Conservation (phyloP, 1,140 invertebrate genomes). For the Drosophila nikananu region DNA sequence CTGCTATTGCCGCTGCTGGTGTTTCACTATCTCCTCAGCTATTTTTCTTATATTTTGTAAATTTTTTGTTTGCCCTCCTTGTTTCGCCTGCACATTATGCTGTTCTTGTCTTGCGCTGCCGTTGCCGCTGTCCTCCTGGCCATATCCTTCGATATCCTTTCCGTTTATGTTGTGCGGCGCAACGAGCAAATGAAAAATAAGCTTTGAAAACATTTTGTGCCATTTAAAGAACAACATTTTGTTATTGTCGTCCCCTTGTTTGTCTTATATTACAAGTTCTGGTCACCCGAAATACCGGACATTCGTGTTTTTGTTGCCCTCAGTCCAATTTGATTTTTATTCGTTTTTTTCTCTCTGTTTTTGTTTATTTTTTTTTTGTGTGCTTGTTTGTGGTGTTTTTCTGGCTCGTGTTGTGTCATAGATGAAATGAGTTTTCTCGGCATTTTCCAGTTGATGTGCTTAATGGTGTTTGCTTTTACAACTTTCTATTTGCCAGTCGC, state of each 20-base stretch:
- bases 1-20: conserved; percentile 29
- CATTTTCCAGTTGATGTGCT: conserved; percentile 80
- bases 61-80: conserved; percentile 57
- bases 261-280: conserved; percentile 76
- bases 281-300: conserved; percentile 68
- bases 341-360: conserved; percentile 26
- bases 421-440: conserved; percentile 77
- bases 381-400: conserved; percentile 15
- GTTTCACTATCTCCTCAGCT: conserved; percentile 79
- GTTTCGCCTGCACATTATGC: conserved; percentile 48
- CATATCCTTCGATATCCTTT: conserved; percentile 42
- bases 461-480: conserved; percentile 82
- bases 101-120: conserved; percentile 36
- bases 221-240: conserved; percentile 82
- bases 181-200: conserved; percentile 79
- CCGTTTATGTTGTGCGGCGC: conserved; percentile 56
- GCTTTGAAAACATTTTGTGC: conserved; percentile 82
- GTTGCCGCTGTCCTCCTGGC: conserved; percentile 35
- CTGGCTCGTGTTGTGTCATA: conserved; percentile 45
- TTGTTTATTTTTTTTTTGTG: background rate
- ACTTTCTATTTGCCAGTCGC: conserved; percentile 58
- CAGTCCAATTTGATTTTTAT: conserved; percentile 81
- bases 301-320: conserved; percentile 63
- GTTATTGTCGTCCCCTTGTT: conserved; percentile 72
- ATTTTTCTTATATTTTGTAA: conserved; percentile 78